Conservation (phyloP, 2,888 invertebrate genomes). For the Archips xylosteana region DNA sequence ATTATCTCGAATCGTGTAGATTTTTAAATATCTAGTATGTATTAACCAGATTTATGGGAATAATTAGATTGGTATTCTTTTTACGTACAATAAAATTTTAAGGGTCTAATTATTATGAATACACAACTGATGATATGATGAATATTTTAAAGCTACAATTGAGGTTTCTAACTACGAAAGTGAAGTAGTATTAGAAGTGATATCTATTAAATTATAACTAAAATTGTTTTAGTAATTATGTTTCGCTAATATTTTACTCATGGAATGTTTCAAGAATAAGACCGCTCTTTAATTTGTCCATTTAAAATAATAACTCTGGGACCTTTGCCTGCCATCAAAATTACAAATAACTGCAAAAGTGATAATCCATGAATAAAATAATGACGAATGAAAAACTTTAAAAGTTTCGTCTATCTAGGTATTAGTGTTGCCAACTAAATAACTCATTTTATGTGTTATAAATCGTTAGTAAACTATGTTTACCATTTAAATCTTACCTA, state of each 20-base stretch:
- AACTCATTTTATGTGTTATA: conserved; percentile 1
- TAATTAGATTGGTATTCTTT: conserved; percentile 17
- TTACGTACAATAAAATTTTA: conserved; percentile 25
- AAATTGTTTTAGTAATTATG: conserved; percentile 13
- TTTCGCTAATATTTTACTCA: conserved; percentile 20
- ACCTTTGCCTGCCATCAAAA: background rate
- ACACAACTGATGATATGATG: conserved; percentile 64
- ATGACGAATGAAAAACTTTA: conserved; percentile 16
- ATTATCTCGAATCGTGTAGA: background rate
- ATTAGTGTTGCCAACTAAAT: conserved; percentile 21
- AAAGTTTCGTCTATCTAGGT: conserved; percentile 30
- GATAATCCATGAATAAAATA: conserved; percentile 35
- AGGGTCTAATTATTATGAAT: conserved; percentile 45
- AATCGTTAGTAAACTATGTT: conserved; percentile 22
- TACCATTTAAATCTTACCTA: conserved; percentile 17
- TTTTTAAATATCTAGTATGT: conserved; percentile 24
- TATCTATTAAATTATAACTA: conserved; percentile 30
- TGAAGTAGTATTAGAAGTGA: conserved; percentile 43
- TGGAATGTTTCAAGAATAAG: background rate
- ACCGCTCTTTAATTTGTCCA: background rate
- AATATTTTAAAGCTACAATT: conserved; percentile 74
- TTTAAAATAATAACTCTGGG: background rate
- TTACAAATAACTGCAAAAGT: background rate
- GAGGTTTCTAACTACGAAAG: conserved; percentile 66
- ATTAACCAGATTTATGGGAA: background rate